Conservation (phyloP, 2,113 vertebrate species). For the Lontra canadensis region DNA sequence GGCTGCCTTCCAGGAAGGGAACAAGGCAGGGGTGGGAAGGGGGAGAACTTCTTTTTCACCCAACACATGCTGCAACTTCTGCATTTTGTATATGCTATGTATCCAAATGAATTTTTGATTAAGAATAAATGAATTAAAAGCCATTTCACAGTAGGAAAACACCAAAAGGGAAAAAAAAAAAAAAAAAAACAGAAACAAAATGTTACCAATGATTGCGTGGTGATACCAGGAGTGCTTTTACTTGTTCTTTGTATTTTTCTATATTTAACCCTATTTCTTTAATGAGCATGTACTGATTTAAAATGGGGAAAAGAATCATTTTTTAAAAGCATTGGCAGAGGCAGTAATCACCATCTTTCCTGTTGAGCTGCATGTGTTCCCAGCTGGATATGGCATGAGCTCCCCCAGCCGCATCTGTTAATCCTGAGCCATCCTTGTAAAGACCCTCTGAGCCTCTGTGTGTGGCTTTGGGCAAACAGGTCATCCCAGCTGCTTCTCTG, state of each 20-base stretch:
- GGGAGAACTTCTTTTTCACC: not conserved
- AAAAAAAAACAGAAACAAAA: slow-evolving; percentile 33
- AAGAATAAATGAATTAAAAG: slow-evolving; percentile 69
- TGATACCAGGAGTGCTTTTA: not conserved
- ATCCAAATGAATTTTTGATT: slow-evolving; percentile 65
- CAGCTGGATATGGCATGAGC: slow-evolving; percentile 30
- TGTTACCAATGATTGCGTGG: not conserved
- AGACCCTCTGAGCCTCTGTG: slow-evolving; percentile 14
- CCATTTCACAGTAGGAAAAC: slow-evolving; percentile 38
- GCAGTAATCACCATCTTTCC: slow-evolving; percentile 16
- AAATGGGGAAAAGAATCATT: slow-evolving; percentile 5
- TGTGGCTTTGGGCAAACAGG: not conserved
- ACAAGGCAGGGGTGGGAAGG: not conserved
- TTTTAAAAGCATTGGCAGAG: slow-evolving; percentile 53
- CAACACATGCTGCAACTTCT: slow-evolving; percentile 39
- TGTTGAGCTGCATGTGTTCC: slow-evolving; percentile 9
- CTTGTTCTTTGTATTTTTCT: slow-evolving; percentile 48
- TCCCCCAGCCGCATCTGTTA: slow-evolving; percentile 34
- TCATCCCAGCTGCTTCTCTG: not conserved
- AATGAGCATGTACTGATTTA: slow-evolving; percentile 52
- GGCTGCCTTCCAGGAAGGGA: slow-evolving; percentile 68
- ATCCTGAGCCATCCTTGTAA: not conserved
- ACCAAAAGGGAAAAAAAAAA: not conserved
- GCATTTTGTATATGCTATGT: slow-evolving; percentile 42
- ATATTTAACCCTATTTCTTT: slow-evolving; percentile 64